phyloP scores from a whole-genome alignment of 2,888 invertebrate species.

The Drosophila nigricruria region DNA sequence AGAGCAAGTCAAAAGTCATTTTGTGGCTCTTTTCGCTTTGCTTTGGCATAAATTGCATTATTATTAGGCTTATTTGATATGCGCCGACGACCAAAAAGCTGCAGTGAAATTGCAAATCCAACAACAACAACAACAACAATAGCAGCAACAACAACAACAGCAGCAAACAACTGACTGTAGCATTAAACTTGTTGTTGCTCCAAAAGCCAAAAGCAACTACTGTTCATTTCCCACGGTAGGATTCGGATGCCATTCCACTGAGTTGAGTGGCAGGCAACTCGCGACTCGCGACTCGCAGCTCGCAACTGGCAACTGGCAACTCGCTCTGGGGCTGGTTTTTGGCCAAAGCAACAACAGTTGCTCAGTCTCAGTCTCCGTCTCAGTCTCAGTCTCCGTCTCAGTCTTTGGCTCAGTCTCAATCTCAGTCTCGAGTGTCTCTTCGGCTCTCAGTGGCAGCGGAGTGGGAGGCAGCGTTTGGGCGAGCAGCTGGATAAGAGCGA shows the following conservation, averaged over 20 bases:
- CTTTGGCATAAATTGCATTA: slow-evolving; percentile 79
- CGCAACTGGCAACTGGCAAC: slow-evolving; percentile 18
- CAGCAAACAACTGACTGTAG: slow-evolving; percentile 52
- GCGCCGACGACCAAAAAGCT: slow-evolving; percentile 71
- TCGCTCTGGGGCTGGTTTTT: slow-evolving; percentile 19
- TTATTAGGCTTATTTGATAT: slow-evolving; percentile 79
- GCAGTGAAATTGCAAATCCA: slow-evolving; percentile 76
- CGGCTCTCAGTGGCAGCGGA: background rate
- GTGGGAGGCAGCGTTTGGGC: slow-evolving; percentile 21
- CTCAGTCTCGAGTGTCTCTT: slow-evolving; percentile 2
- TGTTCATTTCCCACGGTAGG: slow-evolving; percentile 85
- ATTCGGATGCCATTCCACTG: slow-evolving; percentile 79
- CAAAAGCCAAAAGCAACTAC: slow-evolving; percentile 80
- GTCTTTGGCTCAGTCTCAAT: background rate
- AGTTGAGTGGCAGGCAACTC: slow-evolving; percentile 69
- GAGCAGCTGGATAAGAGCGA: slow-evolving; percentile 59
- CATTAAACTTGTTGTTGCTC: slow-evolving; percentile 70
- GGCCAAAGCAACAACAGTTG: slow-evolving; percentile 8
- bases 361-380: slow-evolving; percentile 2
- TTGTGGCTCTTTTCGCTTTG: slow-evolving; percentile 63
- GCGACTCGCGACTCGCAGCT: slow-evolving; percentile 40
- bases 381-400: background rate
- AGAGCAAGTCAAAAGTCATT: slow-evolving; percentile 65
- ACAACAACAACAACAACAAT: slow-evolving; percentile 47
- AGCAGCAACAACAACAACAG: slow-evolving; percentile 11